Conservation (phyloP, 2,888 invertebrate genomes). For the Trachelus troglodyta region DNA sequence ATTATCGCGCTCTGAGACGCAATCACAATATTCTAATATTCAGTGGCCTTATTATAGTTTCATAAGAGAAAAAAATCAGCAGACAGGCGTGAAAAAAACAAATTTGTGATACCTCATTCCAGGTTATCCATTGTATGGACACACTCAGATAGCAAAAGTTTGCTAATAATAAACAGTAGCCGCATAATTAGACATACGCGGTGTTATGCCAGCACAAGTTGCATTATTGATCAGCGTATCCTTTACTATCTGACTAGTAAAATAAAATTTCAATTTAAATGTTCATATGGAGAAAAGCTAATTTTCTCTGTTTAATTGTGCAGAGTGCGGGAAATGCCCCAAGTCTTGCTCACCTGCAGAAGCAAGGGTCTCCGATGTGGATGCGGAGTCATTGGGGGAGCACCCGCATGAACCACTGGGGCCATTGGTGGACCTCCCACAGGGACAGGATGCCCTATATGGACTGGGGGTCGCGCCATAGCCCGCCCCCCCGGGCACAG, state of each 20-base stretch:
- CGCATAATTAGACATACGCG: not conserved
- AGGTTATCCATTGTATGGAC: not conserved
- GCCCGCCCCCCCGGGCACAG: conserved; percentile 65
- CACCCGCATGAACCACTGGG: conserved; percentile 62
- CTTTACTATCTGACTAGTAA: not conserved
- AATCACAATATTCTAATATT: not conserved
- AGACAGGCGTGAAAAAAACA: not conserved
- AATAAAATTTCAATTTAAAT: not conserved
- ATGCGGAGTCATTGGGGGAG: conserved; percentile 68
- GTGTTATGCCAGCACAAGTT: not conserved
- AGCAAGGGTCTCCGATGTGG: conserved; percentile 82
- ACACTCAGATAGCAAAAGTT: not conserved
- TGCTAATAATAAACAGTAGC: not conserved
- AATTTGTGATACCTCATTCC: too few species aligned
- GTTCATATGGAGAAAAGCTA: not conserved
- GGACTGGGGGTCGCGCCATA: conserved; percentile 63
- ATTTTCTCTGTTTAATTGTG: not conserved
- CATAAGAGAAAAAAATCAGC: not conserved
- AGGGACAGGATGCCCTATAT: conserved; percentile 62
- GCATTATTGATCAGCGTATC: not conserved
- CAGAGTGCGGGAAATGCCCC: conserved; percentile 50
- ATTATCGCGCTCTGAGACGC: not conserved
- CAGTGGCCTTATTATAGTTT: not conserved
- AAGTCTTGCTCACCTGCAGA: conserved; percentile 81
- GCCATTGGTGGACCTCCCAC: conserved; percentile 61